phyloP scores from a whole-genome alignment of 2,113 vertebrate genomes.

The Microcebus ravelobensis region DNA sequence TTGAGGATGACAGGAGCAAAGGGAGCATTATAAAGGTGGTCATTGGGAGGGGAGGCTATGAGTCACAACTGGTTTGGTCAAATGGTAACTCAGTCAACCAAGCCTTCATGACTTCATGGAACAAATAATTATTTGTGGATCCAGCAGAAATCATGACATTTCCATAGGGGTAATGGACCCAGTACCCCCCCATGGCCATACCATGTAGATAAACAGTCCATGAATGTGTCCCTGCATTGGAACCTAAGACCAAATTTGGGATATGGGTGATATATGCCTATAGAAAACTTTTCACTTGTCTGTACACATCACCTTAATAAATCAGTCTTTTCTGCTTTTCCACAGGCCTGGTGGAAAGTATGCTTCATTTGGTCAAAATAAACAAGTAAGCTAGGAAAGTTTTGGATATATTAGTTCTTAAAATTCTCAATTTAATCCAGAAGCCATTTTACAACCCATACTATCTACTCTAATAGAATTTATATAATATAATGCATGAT shows the following conservation, averaged over 20 bases:
- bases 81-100: background rate
- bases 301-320: background rate
- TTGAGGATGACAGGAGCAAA: background rate
- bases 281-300: background rate
- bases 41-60: rapidly evolving
- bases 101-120: background rate
- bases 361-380: background rate
- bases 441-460: background rate
- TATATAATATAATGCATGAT: background rate
- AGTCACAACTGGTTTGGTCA: background rate
- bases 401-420: background rate
- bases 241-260: background rate
- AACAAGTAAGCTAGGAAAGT: background rate
- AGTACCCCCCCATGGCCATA: background rate
- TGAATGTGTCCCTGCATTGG: background rate
- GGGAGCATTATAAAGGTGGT: background rate
- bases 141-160: background rate
- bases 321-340: background rate
- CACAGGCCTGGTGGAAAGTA: background rate
- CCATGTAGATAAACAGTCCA: background rate
- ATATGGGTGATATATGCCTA: background rate
- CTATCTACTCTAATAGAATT: background rate
- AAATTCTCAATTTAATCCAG: background rate
- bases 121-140: background rate
- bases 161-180: background rate